Percentiles rank a stretch among this genome's conserved stretches.
These are phyloP conservation scores for Charaxes varanes DNA, from an alignment of 1,140 invertebrate genomes.

Conservation along the genomic window DNA sequence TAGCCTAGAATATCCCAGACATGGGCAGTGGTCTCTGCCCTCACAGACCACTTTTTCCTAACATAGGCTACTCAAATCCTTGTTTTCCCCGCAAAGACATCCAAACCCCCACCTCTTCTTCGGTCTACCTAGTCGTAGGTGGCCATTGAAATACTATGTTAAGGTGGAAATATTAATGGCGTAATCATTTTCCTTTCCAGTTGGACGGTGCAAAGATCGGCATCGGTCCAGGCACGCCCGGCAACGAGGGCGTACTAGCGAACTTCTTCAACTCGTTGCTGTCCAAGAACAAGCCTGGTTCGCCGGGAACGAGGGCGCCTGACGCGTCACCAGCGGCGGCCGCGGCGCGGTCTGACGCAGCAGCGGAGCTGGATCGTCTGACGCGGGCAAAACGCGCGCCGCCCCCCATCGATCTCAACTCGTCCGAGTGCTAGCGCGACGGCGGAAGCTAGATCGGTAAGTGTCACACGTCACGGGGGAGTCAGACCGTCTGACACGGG, in stretches of 20 bases:
- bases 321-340: constrained; percentile 75
- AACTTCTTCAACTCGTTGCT: constrained; percentile 99
- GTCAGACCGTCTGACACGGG: constrained; percentile 88
- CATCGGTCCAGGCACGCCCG: constrained; percentile 78
- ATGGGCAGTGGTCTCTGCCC: no score
- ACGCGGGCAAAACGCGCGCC: constrained; percentile 79
- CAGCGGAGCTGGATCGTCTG: constrained; percentile 93
- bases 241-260: constrained; percentile 94
- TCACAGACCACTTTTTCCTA: no score
- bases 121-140: no score
- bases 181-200: no score
- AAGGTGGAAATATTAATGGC: no score
- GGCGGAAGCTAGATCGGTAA: background rate
- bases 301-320: constrained; percentile 76
- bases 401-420: constrained; percentile 63
- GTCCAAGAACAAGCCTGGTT: constrained; percentile 89
- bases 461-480: constrained; percentile 94
- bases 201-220: constrained; percentile 82
- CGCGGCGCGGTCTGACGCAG: constrained; percentile 88
- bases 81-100: no score
- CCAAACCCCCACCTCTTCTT: no score
- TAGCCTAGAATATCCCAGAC: no score
- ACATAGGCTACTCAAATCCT: no score
- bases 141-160: no score
- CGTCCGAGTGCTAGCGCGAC: constrained; percentile 43